Conservation (phyloP, 1,140 invertebrate species). For the Solenopsis invicta region DNA sequence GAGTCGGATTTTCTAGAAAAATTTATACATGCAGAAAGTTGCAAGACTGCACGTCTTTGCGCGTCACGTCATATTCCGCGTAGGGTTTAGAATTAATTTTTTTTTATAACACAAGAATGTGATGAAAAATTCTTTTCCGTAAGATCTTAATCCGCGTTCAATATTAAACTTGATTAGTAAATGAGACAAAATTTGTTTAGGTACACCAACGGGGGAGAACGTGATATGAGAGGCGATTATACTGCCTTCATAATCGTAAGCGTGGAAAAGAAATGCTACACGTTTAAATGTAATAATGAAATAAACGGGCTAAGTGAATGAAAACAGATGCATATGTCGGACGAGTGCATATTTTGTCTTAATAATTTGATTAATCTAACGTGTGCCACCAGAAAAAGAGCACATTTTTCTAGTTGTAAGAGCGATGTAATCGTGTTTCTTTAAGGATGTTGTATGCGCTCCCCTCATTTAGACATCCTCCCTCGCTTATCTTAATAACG, state of each 20-base stretch:
- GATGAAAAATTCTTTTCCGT: not conserved
- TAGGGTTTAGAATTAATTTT: not conserved
- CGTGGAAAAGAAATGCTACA: not conserved
- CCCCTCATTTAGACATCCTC: not conserved
- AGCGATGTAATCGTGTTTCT: slow-evolving; percentile 8
- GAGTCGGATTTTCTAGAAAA: not conserved
- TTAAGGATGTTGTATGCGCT: slow-evolving; percentile 7
- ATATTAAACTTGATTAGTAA: not conserved
- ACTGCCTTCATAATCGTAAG: not conserved
- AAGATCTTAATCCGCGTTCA: not conserved
- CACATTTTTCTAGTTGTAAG: not conserved
- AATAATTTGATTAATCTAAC: not conserved
- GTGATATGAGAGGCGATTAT: not conserved
- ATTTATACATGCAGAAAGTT: slow-evolving; percentile 25
- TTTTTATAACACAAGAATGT: too few relatives aligned
- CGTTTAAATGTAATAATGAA: not conserved
- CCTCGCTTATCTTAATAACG: slow-evolving; percentile 46
- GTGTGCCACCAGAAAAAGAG: not conserved
- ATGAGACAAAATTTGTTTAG: not conserved
- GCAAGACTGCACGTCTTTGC: not conserved
- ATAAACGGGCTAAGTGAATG: slow-evolving; percentile 1
- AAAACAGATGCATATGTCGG: not conserved
- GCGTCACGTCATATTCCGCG: not conserved
- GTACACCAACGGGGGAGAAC: not conserved
- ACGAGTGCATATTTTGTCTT: not conserved